These are phyloP conservation scores for Rhinichthys osculus DNA, from an alignment of 2,797 vertebrate species.

Conservation along the genomic window DNA sequence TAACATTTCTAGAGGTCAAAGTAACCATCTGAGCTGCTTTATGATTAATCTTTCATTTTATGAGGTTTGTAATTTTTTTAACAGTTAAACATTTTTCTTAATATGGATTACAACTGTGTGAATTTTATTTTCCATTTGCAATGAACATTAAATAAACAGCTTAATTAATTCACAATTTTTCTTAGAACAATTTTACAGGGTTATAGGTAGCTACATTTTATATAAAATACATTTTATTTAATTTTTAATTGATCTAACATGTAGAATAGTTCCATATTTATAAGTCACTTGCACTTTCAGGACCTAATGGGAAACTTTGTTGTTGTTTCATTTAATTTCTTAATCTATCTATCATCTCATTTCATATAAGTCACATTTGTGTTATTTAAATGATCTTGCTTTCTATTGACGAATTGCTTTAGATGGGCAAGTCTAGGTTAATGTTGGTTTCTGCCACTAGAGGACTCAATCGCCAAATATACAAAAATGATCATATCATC, in stretches of 20 bases:
- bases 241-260: neutral
- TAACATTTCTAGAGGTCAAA: too few relatives aligned
- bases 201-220: neutral
- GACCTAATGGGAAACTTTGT: neutral
- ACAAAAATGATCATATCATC: neutral
- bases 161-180: neutral
- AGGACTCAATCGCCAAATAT: slow-evolving; percentile 26
- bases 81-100: too few relatives aligned
- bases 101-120: too few relatives aligned
- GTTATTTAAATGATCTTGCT: neutral
- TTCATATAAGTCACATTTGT: neutral
- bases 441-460: slow-evolving; percentile 39
- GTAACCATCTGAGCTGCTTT: too few relatives aligned
- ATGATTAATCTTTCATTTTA: neutral
- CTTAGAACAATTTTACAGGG: neutral
- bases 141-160: neutral
- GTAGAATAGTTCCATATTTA: neutral
- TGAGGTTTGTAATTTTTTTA: neutral
- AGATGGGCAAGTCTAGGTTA: neutral
- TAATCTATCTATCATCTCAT: neutral
- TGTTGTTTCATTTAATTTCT: neutral
- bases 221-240: too few relatives aligned
- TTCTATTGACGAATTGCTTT: neutral
- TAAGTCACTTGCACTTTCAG: neutral
- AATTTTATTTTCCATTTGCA: neutral